These are phyloP conservation scores for Lithobates pipiens DNA, from an alignment of 2,797 vertebrate species.

Conservation along the genomic window DNA sequence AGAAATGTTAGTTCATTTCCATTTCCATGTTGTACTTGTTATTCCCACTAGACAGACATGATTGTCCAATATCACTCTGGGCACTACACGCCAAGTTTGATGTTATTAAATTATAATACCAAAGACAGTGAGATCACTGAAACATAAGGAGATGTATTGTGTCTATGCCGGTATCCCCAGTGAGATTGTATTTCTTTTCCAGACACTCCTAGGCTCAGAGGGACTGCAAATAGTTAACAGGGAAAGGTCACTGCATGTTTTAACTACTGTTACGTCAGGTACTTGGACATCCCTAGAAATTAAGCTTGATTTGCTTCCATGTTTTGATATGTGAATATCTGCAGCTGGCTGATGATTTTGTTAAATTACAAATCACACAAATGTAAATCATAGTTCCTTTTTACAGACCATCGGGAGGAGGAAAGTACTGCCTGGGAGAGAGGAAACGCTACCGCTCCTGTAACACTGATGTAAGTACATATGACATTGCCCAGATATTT, in stretches of 20 bases:
- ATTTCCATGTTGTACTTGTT: background rate
- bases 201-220: background rate
- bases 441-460: slow-evolving; percentile 96
- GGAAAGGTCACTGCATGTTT: background rate
- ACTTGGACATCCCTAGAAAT: background rate
- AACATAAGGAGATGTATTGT: slow-evolving; percentile 18
- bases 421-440: slow-evolving; percentile 97
- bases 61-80: background rate
- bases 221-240: slow-evolving; percentile 29
- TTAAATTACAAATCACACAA: slow-evolving; percentile 58
- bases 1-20: background rate
- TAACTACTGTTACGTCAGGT: background rate
- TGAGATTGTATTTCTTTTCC: slow-evolving; percentile 18
- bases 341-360: background rate
- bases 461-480: slow-evolving; percentile 93
- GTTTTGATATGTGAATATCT: background rate
- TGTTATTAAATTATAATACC: slow-evolving; percentile 34
- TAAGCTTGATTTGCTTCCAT: slow-evolving; percentile 20
- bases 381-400: slow-evolving; percentile 68
- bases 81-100: background rate
- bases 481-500: too few species aligned
- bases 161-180: slow-evolving; percentile 6
- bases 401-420: slow-evolving; percentile 94
- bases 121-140: slow-evolving; percentile 22
- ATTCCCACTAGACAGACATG: background rate